Percentiles rank a stretch among this genome's conserved stretches.
These are phyloP conservation scores for Muschampia plurimacula DNA, from an alignment of 2,888 invertebrate species.

Conservation along the genomic window DNA sequence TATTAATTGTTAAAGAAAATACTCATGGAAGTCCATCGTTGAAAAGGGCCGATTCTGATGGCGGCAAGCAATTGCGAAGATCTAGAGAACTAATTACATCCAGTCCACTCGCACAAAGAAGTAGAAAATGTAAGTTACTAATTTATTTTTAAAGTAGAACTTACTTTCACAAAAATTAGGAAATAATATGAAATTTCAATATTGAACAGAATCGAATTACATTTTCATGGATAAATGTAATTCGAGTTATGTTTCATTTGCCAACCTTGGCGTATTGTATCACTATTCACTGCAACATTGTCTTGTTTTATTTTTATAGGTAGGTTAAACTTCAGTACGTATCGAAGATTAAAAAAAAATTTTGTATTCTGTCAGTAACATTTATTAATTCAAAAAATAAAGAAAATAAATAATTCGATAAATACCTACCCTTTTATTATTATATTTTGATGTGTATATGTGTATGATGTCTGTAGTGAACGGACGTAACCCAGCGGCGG, in stretches of 20 bases:
- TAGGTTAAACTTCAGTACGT: too few relatives aligned
- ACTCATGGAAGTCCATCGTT: slow-evolving; percentile 71
- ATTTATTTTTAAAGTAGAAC: background rate
- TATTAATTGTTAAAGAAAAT: slow-evolving; percentile 64
- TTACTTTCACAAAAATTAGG: background rate
- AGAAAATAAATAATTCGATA: too few relatives aligned
- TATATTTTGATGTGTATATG: background rate
- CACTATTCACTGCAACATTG: slow-evolving; percentile 4
- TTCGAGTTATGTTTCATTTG: slow-evolving; percentile 5
- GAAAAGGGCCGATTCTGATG: slow-evolving; percentile 72
- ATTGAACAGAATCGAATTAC: background rate
- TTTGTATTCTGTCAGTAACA: too few relatives aligned
- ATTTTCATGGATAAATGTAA: background rate
- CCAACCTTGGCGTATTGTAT: slow-evolving; percentile 1
- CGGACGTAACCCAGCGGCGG: slow-evolving; percentile 73
- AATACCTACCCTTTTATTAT: background rate
- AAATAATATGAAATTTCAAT: background rate
- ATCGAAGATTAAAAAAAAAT: too few relatives aligned
- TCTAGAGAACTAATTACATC: slow-evolving; percentile 75
- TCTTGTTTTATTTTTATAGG: background rate
- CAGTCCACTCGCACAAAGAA: slow-evolving; percentile 77
- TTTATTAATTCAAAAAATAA: too few relatives aligned
- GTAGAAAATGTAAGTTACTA: slow-evolving; percentile 69
- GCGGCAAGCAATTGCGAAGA: slow-evolving; percentile 67
- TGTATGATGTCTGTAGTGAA: slow-evolving; percentile 53